Evolutionary conservation across 1,140 invertebrate species (phyloP).

Genomic region (Leguminivora glycinivorella): DNA sequence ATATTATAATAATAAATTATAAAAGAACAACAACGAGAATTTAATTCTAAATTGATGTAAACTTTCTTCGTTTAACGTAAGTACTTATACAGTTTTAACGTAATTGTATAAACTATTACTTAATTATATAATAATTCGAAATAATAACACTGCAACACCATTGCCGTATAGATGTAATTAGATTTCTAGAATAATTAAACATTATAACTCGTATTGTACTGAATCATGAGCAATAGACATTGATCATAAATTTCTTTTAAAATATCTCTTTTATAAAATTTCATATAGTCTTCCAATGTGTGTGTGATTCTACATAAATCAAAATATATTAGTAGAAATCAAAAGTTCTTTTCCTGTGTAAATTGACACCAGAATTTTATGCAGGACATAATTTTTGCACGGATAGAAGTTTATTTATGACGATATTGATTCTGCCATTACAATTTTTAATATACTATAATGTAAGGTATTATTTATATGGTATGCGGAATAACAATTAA

Average conservation of each 20-base stretch:
- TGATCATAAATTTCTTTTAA: constrained; percentile 41
- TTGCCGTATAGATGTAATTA: constrained; percentile 45
- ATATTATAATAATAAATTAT: constrained; percentile 46
- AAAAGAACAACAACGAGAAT: constrained; percentile 71
- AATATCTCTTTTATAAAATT: constrained; percentile 47
- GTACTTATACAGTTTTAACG: constrained; percentile 40
- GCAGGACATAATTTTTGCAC: constrained; percentile 30
- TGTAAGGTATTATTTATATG: constrained; percentile 33
- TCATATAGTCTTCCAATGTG: constrained; percentile 75
- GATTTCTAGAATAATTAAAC: constrained; percentile 42
- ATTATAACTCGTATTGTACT: constrained; percentile 46
- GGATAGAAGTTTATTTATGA: constrained; percentile 27
- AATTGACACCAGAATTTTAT: constrained; percentile 32
- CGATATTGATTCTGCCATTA: constrained; percentile 18
- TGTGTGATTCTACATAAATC: constrained; percentile 56
- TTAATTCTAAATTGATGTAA: constrained; percentile 76
- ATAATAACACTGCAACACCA: constrained; percentile 53
- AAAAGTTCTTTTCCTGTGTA: constrained; percentile 11
- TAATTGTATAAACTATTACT: constrained; percentile 37
- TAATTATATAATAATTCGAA: constrained; percentile 38
- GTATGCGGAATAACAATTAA: constrained; percentile 56
- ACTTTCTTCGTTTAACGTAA: constrained; percentile 49
- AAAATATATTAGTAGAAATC: constrained; percentile 28
- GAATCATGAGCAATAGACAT: constrained; percentile 58
- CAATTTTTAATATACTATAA: constrained; percentile 8